Evolutionary conservation across 2,888 invertebrate genomes (phyloP).

Genomic region (Luperina nickerlii): DNA sequence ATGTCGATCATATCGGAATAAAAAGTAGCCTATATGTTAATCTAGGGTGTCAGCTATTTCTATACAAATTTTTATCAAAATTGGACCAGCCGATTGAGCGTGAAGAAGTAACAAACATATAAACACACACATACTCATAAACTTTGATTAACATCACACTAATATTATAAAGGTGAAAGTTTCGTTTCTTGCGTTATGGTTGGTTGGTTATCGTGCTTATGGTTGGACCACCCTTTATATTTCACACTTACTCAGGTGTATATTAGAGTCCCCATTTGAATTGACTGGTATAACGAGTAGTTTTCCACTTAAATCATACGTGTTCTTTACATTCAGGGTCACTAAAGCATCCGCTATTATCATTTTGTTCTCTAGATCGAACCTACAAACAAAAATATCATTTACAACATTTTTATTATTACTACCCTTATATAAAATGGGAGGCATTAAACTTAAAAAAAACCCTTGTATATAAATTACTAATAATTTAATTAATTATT

Average conservation of each 20-base stretch:
- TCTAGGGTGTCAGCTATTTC: no score
- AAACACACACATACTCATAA: no score
- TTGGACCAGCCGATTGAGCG: no score
- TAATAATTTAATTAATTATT: neutral
- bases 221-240: neutral
- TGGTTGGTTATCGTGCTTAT: no score
- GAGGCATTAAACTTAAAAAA: neutral
- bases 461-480: neutral
- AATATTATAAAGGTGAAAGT: no score
- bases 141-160: no score
- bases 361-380: constrained; percentile 79
- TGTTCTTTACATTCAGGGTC: constrained; percentile 78
- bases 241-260: constrained; percentile 78
- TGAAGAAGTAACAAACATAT: no score
- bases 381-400: constrained; percentile 69
- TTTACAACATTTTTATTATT: neutral
- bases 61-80: no score
- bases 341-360: constrained; percentile 78
- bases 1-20: no score
- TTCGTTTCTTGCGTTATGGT: no score
- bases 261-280: constrained; percentile 79
- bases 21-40: no score
- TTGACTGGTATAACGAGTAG: constrained; percentile 77
- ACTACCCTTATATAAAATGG: neutral
- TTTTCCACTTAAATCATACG: constrained; percentile 81